Evolutionary conservation across 2,797 vertebrate genomes (phyloP), one percentile per base, ranked within the genome.

Genomic region (Jordanella pulchra): DNA sequence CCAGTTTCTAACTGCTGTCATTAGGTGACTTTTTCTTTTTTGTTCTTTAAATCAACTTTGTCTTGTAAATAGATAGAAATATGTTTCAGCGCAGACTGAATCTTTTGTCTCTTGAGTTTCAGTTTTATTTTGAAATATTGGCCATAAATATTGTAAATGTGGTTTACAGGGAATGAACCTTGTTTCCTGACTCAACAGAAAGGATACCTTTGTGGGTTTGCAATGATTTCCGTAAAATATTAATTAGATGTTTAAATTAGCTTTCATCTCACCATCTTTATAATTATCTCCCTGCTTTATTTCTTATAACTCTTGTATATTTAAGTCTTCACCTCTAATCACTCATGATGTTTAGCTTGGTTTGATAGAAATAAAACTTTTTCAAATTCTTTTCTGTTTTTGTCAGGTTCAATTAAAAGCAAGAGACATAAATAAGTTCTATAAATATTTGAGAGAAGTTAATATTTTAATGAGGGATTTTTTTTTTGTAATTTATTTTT

Each of bases 391-490:
- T 63, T 32, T 42, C 21, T n/a, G 23, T 15, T 63, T 42, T 25
- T 17, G 17, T 63, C 13, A 44, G 60, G 32, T 39, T 44, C 9
- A 42, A 63, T 15, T 44, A 25, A 44, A 15, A 63, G 60, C 23
- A 32, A 6, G 32, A 61, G 0, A 67, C 58, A 27, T 58, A 42
- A 70, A 45, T 11, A 44, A 30, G 0, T 17, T 9, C 15, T 39
- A 58, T 28, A 32, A 25, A 65, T 58, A 47, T 39, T 28, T 60
- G 53, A 80, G 73, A 12, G 63, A 23, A 12, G 50, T 56, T 11
- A 14, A 65, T 58, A 47, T 39, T 28, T 60, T 48, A 80, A 73
- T 10, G 63, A 21, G 10, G 53, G n/a, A n/a, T 39, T 39, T 39
- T 39, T 7, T 39, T 39, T 39, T 39, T 39, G 3, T 35, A 0